phyloP scores from a whole-genome alignment of 2,113 vertebrate species.

The Anoura caudifer region DNA sequence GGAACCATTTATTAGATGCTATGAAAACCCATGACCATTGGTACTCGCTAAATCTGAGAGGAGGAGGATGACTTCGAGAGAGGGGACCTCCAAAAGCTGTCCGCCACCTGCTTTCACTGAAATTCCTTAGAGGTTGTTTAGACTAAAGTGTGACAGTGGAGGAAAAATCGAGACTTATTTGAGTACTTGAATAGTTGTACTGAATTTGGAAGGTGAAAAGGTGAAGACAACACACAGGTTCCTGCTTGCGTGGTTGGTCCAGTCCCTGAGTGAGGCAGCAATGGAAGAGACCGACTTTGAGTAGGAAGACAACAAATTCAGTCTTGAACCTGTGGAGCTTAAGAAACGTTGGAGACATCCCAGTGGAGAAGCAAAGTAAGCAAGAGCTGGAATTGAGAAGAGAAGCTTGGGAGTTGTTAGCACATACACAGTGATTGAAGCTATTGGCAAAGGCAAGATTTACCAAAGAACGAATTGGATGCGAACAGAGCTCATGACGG shows the following conservation, averaged over 20 bases:
- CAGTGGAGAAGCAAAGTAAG: neutral
- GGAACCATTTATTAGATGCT: neutral
- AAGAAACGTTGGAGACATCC: neutral
- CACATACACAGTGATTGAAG: neutral
- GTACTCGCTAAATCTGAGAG: neutral
- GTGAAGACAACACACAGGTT: neutral
- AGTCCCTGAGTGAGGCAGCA: neutral
- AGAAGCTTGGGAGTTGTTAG: neutral
- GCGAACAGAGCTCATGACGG: neutral
- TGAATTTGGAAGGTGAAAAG: neutral
- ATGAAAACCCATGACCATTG: neutral
- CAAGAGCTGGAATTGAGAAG: neutral
- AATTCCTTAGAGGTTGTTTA: neutral
- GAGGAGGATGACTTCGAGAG: neutral
- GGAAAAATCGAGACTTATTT: neutral
- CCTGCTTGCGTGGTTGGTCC: neutral
- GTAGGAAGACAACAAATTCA: neutral
- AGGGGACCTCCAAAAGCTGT: neutral
- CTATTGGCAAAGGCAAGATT: neutral
- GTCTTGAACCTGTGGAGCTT: neutral
- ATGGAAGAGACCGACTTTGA: neutral
- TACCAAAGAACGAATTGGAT: neutral
- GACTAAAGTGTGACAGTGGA: neutral
- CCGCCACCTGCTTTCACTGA: neutral
- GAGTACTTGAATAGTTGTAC: neutral